These are phyloP conservation scores for Ciconia maguari DNA, from an alignment of 2,113 vertebrate species.

Conservation along the genomic window DNA sequence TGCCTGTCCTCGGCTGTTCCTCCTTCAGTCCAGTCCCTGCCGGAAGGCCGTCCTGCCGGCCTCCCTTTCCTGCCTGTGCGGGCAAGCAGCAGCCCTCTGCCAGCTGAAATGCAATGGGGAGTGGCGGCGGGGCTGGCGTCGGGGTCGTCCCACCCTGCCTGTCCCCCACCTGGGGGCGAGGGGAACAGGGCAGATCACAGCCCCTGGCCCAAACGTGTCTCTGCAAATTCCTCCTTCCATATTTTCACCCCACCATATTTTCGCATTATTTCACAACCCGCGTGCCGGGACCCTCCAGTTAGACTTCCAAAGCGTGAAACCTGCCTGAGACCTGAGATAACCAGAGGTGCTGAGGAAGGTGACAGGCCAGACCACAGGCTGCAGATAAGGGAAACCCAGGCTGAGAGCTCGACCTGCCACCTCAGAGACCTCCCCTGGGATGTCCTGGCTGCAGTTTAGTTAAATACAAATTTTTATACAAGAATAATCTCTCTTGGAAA, in stretches of 20 bases:
- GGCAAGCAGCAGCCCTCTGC: neutral
- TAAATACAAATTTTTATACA: neutral
- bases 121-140: neutral
- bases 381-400: neutral
- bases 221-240: neutral
- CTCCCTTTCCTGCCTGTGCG: rapidly evolving
- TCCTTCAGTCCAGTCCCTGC: neutral
- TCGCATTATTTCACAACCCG: neutral
- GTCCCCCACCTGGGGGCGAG: rapidly evolving
- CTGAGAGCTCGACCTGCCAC: neutral
- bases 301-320: neutral
- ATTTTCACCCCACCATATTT: neutral
- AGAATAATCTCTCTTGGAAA: neutral
- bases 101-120: neutral
- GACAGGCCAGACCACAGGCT: neutral
- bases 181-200: neutral
- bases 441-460: neutral
- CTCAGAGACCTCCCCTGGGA: neutral
- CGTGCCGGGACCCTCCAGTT: no score
- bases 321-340: neutral
- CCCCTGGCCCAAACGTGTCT: neutral
- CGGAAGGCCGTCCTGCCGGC: neutral
- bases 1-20: neutral
- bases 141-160: neutral
- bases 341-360: neutral